Evolutionary conservation across 2,113 vertebrate species (phyloP), one percentile per base, ranked within the genome.

Genomic region (Anguilla japonica): DNA sequence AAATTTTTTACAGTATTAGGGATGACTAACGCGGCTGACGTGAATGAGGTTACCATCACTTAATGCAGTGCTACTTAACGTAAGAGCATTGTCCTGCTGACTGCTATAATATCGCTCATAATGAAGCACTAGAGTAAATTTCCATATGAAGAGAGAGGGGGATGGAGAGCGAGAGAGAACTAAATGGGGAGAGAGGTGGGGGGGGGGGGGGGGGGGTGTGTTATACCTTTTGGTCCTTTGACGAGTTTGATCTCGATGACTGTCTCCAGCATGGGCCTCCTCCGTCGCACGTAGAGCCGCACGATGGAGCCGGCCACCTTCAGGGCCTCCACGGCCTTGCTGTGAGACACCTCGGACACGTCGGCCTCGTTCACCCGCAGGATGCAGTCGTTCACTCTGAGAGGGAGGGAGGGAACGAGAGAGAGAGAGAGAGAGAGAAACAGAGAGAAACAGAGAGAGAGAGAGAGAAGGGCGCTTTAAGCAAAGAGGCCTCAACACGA

Each of bases 351-450:
- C 83, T 99, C 97, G 0, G 97, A 98, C 81, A 99, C 98, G 0
- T 99, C 98, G 0, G 96, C 93, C 56, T 99, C 98, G 4, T 99
- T 99, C 95, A 99, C 98, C 88, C 97, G 95, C 89, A 99, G 93
- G 93, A 99, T 99, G 90, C 98, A 99, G 83, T 99, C 98, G 0
- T 99, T 99, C 89, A 99, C 98, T 93, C 98, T 99, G 89, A 2
- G 82, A n/a, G 13, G 56, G 67, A 34, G 67, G 34, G 4, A 83
- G 50, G 86, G 85, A 81, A 41, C 6, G 67, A 34, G 67, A 2
- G n/a, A 75, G 67, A 18, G 67, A 75, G n/a, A 26, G 22, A 0
- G 0, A 26, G 22, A 71, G 57, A 20, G 18, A 20, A 2, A 20
- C 4, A 20, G 57, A 60, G 57, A 60, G 57, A 60, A 11, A 60